Conservation (phyloP, 1,140 invertebrate genomes). For the Drosophila setifemur region DNA sequence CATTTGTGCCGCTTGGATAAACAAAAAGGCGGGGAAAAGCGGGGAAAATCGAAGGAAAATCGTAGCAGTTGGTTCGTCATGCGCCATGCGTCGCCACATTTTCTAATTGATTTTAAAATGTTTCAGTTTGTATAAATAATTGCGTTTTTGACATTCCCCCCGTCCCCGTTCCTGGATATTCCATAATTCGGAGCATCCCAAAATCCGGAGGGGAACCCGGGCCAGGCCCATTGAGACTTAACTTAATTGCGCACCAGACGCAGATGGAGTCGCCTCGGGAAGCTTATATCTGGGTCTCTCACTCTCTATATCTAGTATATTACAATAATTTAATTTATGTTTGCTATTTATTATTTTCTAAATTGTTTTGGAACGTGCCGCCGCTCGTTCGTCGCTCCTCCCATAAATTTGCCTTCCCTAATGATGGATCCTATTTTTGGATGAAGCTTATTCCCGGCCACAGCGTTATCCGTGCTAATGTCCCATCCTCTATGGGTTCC, state of each 20-base stretch:
- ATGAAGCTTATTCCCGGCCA: conserved; percentile 23
- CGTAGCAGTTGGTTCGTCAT: conserved; percentile 40
- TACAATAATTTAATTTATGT: conserved; percentile 82
- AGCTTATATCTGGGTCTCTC: conserved; percentile 31
- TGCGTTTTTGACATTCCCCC: conserved; percentile 77
- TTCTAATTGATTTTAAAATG: conserved; percentile 82
- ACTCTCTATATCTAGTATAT: conserved; percentile 55
- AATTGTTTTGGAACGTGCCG: conserved; percentile 80
- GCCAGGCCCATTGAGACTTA: conserved; percentile 44
- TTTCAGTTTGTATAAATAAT: conserved; percentile 82
- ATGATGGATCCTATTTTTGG: conserved; percentile 55
- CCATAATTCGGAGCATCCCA: conserved; percentile 28
- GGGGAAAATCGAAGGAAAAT: neutral
- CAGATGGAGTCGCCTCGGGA: conserved; percentile 29
- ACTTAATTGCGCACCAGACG: conserved; percentile 59
- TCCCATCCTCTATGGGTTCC: conserved; percentile 14
- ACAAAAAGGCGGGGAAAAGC: conserved; percentile 44
- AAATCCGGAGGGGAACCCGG: neutral
- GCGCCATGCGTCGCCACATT: conserved; percentile 80
- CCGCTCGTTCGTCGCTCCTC: conserved; percentile 22
- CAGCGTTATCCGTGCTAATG: conserved; percentile 60
- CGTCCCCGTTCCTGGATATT: conserved; percentile 41
- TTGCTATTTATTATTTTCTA: conserved; percentile 81
- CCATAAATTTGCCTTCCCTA: conserved; percentile 68
- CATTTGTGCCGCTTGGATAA: conserved; percentile 79